Base-by-base conservation (phyloP, 2,113 vertebrate species). In the Amazona guildingii region DNA sequence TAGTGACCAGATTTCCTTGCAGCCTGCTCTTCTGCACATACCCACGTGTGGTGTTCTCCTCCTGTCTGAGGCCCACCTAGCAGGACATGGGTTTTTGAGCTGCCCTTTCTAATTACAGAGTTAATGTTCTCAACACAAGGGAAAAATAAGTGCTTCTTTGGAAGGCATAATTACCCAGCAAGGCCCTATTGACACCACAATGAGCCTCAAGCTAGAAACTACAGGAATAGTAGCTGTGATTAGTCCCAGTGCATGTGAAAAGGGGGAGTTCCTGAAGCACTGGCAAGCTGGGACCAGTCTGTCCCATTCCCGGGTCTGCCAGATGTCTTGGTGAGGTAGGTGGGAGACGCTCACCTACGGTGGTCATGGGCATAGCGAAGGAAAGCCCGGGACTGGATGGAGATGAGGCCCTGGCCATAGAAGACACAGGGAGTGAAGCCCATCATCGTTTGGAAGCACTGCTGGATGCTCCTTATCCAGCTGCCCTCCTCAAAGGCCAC, bases 401-500 rank as follows among this genome's bases (percentile, higher is more conserved):
- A 97, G 55, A 28, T 55, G 93, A 98, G 89, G 21, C 98, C 96
- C 24, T 92, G 95, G 62, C 98, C 98, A 3, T 98, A 98, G 94
- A 98, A 98, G 63, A 98, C 20, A 4, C 98, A 98, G 29, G 97
- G 98, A 89, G 98, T 95, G 2, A 98, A 98, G 59, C 98, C 98
- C 2, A 97, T 77, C 29, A 97, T 61, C 64, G 90, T 95, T 73
- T 97, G 97, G 95, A 98, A 97, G 52, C 44, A 79, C 57, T 25
- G 46, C 89, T 98, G 98, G 67, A 97, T 86, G 64, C 96, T 95
- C 77, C 94, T 93, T 94, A 97, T 96, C 94, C 92, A 69, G 86
- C 96, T 98, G n/a, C 96, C 96, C 57, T 98, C 83, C 52, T 97
- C 90, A 64, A 98, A 98, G 4, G 96, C 31, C 74, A 98, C 92